Evolutionary conservation across 2,888 invertebrate species (phyloP).

Genomic region (Hypselothyrea guttata): DNA sequence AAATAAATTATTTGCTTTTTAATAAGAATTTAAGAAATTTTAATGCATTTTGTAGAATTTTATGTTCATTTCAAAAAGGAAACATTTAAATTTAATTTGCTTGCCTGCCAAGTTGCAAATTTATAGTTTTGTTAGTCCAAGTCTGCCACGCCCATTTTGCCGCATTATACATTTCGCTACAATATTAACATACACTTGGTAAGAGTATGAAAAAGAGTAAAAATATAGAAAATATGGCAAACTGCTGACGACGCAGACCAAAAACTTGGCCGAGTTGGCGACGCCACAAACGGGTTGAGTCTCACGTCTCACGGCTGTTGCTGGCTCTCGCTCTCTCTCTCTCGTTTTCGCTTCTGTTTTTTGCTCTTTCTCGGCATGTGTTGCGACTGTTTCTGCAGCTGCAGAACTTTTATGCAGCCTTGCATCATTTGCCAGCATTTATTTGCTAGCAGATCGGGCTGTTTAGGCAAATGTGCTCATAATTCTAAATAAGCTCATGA

Average conservation of each 20-base stretch:
- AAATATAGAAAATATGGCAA: slow-evolving; percentile 25
- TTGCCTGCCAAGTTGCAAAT: too few species aligned
- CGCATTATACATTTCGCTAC: too few species aligned
- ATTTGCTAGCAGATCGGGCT: slow-evolving; percentile 39
- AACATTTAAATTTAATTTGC: too few species aligned
- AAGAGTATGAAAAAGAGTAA: slow-evolving; percentile 1
- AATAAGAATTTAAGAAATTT: too few species aligned
- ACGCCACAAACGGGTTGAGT: slow-evolving; percentile 46
- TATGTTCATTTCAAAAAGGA: too few species aligned
- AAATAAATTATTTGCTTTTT: too few species aligned
- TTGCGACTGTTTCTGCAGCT: slow-evolving; percentile 19
- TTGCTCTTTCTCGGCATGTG: too few species aligned
- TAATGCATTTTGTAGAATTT: too few species aligned
- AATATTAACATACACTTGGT: too few species aligned
- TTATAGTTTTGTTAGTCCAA: too few species aligned
- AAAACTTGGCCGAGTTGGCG: slow-evolving; percentile 68
- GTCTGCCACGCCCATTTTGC: too few species aligned
- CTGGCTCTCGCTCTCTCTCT: neutral
- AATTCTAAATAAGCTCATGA: slow-evolving; percentile 69
- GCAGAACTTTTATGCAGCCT: slow-evolving; percentile 44
- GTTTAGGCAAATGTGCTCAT: slow-evolving; percentile 58
- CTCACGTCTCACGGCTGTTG: slow-evolving; percentile 10
- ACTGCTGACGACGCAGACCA: slow-evolving; percentile 66
- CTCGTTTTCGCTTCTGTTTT: too few species aligned
- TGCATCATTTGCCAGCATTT: slow-evolving; percentile 47